Percentiles rank a stretch among this genome's conserved stretches.
phyloP scores from a whole-genome alignment of 2,113 vertebrate species.

The Lates calcarifer region DNA sequence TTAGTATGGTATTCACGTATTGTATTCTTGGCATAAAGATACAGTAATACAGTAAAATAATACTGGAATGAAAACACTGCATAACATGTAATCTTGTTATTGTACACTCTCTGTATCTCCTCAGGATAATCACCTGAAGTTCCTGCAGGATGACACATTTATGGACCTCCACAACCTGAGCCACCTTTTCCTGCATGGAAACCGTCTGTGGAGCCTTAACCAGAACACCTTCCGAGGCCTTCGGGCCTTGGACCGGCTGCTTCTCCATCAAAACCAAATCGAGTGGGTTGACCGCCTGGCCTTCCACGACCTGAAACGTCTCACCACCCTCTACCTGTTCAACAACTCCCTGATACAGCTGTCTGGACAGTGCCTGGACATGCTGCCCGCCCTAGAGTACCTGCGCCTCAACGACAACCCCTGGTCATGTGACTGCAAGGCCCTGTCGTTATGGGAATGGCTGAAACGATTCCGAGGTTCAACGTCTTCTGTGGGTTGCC shows the following conservation, averaged over 20 bases:
- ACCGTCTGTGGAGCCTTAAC: constrained; percentile 95
- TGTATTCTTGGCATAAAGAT: background rate
- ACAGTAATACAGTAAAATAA: background rate
- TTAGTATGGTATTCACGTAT: background rate
- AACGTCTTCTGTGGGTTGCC: constrained; percentile 91
- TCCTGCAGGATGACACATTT: constrained; percentile 96
- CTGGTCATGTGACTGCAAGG: constrained; percentile 96
- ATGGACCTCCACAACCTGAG: constrained; percentile 97
- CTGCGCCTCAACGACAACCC: constrained; percentile 97
- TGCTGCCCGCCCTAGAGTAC: constrained; percentile 92
- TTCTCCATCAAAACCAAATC: constrained; percentile 97
- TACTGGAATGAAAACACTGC: background rate
- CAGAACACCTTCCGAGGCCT: constrained; percentile 96
- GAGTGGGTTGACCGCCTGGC: constrained; percentile 93
- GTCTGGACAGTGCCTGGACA: constrained; percentile 92
- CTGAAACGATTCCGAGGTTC: constrained; percentile 94
- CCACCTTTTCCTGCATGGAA: constrained; percentile 98
- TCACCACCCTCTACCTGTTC: constrained; percentile 97
- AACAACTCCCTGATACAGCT: constrained; percentile 96
- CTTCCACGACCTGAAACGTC: constrained; percentile 94
- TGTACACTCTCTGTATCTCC: constrained; percentile 39
- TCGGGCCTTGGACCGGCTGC: constrained; percentile 93
- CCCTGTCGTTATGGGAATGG: constrained; percentile 96
- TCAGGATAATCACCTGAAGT: constrained; percentile 95
- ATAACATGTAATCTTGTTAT: constrained; percentile 1